phyloP scores from a whole-genome alignment of 1,140 invertebrate genomes.

The Aphis gossypii region DNA sequence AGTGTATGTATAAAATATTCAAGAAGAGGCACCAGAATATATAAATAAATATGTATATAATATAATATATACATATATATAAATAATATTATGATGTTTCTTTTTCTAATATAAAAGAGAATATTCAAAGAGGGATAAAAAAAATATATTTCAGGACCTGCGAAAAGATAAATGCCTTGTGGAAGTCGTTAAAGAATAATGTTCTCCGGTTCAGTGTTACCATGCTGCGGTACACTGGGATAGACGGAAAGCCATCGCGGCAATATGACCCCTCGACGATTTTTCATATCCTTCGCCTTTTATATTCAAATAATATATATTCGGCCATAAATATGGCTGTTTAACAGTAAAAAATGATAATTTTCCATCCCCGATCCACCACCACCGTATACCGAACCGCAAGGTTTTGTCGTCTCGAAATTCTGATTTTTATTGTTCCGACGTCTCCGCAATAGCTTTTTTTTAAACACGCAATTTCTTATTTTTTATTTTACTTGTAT shows the following conservation, averaged over 20 bases:
- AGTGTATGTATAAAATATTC: slow-evolving; percentile 28
- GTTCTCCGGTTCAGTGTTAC: slow-evolving; percentile 52
- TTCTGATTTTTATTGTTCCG: slow-evolving; percentile 55
- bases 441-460: slow-evolving; percentile 39
- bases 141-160: slow-evolving; percentile 52
- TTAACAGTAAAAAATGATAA: slow-evolving; percentile 58
- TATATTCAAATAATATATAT: slow-evolving; percentile 59
- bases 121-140: slow-evolving; percentile 43
- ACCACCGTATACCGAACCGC: background rate
- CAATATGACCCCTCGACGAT: slow-evolving; percentile 58
- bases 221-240: slow-evolving; percentile 14
- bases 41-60: slow-evolving; percentile 42
- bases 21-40: slow-evolving; percentile 38
- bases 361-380: slow-evolving; percentile 4
- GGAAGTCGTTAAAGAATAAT: slow-evolving; percentile 58
- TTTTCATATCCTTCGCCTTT: slow-evolving; percentile 57
- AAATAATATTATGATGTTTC: slow-evolving; percentile 28
- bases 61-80: background rate
- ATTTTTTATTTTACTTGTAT: background rate
- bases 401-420: slow-evolving; percentile 54
- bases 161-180: slow-evolving; percentile 58
- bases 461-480: slow-evolving; percentile 9
- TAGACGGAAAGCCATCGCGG: slow-evolving; percentile 53
- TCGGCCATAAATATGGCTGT: slow-evolving; percentile 57
- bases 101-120: slow-evolving; percentile 48